Evolutionary conservation across 53 echinoderm and acorn worm species (phyloP).

Genomic region (Apostichopus leukothele): DNA sequence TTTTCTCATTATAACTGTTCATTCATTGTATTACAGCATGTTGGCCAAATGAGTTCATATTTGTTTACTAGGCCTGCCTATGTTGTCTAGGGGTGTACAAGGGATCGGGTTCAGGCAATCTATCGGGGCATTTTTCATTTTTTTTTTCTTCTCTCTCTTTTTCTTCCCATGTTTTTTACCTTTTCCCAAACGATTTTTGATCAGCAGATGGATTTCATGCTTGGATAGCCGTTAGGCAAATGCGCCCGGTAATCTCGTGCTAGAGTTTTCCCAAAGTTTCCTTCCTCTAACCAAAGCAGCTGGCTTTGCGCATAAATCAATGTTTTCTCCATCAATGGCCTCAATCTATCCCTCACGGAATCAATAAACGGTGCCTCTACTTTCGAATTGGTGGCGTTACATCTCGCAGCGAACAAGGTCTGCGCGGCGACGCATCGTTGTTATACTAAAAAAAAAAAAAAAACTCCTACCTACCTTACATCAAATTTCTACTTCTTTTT

Average conservation of each 20-base stretch:
- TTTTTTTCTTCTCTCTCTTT: too few species aligned
- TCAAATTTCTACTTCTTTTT: too few species aligned
- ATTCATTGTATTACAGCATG: neutral
- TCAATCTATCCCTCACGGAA: neutral
- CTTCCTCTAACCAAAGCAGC: constrained; percentile 2
- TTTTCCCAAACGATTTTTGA: constrained; percentile 29
- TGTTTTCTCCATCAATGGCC: constrained; percentile 32
- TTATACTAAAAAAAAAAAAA: neutral
- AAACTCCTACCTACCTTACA: neutral
- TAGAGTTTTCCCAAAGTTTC: constrained; percentile 28
- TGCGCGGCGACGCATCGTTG: neutral
- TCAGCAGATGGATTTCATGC: constrained; percentile 42
- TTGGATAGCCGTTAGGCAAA: constrained; percentile 31
- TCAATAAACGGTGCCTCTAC: neutral
- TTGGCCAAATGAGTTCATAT: constrained; percentile 9
- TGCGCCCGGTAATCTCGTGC: constrained; percentile 14
- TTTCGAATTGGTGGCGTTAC: constrained; percentile 14
- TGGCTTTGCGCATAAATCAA: constrained; percentile 39
- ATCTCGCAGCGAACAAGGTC: constrained; percentile 31
- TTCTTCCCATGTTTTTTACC: neutral
- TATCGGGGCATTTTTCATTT: too few species aligned
- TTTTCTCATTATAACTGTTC: too few species aligned
- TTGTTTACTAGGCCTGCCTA: constrained; percentile 5
- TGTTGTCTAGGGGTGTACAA: constrained; percentile 17
- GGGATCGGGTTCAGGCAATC: neutral